phyloP scores from a whole-genome alignment of 30 jellyfish, hydroid and myxozoan species.

The Nemopilema nomurai region DNA sequence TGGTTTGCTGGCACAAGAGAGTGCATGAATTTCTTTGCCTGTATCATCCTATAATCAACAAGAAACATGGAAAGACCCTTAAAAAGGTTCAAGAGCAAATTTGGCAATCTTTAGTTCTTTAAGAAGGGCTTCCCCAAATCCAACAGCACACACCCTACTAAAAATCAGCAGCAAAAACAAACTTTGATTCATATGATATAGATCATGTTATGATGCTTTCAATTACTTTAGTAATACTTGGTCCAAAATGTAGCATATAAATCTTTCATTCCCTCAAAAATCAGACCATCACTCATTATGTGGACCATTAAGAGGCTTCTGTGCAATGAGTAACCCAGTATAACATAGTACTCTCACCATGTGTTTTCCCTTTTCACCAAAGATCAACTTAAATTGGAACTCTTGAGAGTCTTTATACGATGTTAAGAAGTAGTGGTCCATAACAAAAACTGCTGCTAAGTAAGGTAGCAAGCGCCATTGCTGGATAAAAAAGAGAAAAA shows the following conservation, averaged over 20 bases:
- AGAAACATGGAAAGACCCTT: neutral
- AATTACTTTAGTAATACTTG: no score
- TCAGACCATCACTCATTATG: no score
- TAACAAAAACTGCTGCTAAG: constrained; percentile 77
- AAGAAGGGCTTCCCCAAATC: no score
- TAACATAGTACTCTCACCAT: constrained; percentile 12
- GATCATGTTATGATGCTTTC: no score
- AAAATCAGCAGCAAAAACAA: no score
- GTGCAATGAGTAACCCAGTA: neutral
- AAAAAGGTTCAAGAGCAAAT: neutral
- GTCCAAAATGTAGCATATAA: no score
- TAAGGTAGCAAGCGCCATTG: constrained; percentile 98
- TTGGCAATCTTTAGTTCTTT: no score
- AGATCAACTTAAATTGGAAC: constrained; percentile 31
- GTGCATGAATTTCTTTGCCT: constrained; percentile 88
- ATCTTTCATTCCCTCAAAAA: no score
- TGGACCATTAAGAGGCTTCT: no score
- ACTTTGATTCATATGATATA: no score
- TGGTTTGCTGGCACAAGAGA: constrained; percentile 87
- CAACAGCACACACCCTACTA: no score
- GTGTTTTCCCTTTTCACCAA: constrained; percentile 53
- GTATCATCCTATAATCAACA: constrained; percentile 57
- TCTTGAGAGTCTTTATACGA: constrained; percentile 38
- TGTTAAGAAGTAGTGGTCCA: constrained; percentile 46
- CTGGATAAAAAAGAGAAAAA: constrained; percentile 22